A percentile compares a stretch with the other conserved stretches of the same genome.
These are phyloP conservation scores for Halictus rubicundus DNA, from an alignment of 1,140 invertebrate species.

Conservation along the genomic window DNA sequence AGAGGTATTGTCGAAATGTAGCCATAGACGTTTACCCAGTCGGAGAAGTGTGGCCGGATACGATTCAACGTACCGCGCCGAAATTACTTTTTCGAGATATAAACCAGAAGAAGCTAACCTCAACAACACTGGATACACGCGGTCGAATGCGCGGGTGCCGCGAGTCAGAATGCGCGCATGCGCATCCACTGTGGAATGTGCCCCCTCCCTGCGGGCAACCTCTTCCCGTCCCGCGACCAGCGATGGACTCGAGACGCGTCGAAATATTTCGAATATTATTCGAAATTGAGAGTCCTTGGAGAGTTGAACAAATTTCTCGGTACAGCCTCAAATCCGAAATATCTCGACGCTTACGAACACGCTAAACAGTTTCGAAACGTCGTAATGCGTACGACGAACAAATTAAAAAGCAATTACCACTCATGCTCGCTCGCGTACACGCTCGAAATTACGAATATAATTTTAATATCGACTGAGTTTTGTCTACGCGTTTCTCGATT, in stretches of 20 bases:
- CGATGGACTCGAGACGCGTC: constrained; percentile 27
- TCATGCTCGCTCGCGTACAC: too few relatives aligned
- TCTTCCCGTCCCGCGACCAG: constrained; percentile 27
- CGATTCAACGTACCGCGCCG: constrained; percentile 10
- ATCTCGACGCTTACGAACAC: not conserved
- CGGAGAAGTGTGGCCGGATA: not conserved
- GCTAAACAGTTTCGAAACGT: too few relatives aligned
- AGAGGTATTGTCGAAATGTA: constrained; percentile 9
- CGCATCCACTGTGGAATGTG: constrained; percentile 73
- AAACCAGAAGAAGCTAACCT: constrained; percentile 44
- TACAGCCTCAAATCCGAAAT: not conserved
- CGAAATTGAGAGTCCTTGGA: not conserved
- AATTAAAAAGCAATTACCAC: too few relatives aligned
- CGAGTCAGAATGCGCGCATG: constrained; percentile 61
- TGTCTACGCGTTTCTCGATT: too few relatives aligned
- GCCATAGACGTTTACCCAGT: constrained; percentile 6
- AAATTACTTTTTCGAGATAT: constrained; percentile 45
- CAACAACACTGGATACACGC: constrained; percentile 41
- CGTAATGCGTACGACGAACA: not conserved
- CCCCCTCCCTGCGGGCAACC: constrained; percentile 49
- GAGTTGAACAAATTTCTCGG: not conserved
- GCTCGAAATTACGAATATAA: too few relatives aligned
- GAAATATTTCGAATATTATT: constrained; percentile 23
- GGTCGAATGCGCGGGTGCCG: constrained; percentile 66
- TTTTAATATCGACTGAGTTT: too few relatives aligned